Base-by-base conservation (phyloP, 2,797 vertebrate species). In the Scarus forsteni region DNA sequence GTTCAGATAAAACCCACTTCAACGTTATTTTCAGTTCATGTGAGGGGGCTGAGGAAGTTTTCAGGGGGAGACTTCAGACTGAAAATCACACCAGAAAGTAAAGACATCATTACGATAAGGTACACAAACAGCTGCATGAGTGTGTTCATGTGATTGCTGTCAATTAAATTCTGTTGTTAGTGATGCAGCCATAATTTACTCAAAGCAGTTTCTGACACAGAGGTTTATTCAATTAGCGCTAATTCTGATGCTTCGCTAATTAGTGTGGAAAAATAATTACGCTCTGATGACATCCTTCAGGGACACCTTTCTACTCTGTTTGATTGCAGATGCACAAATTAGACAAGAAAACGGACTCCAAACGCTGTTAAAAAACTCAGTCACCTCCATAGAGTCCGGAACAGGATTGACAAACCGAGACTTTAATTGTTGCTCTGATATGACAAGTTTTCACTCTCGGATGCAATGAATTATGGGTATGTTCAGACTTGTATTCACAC, bases 191-290 rank as follows among this genome's bases (percentile, higher is more conserved):
- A 40, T 71, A 43, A 74, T 68, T 34, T n/a, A 40, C 66, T 67
- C 39, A 65, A n/a, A 73, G 49, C 63, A 6, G 56, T 58, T 43
- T 15, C 36, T 27, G 49, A 13, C 35, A 62, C 45, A 44, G 38
- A 45, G 63, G 85, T 79, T 73, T 67, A 83, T 89, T 88, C 64
- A 77, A 70, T 81, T 83, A 79, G 66, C 60, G 16, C 42, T 60
- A 35, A 76, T 80, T 81, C 69, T 70, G 70, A 79, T 78, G 83
- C 79, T 84, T 75, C 74, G 71, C 67, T 81, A 82, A 85, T 89
- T 84, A 82, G 76, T 8, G 72, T 69, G 66, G 54, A 65, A 72
- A 79, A 72, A 80, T 81, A 72, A 88, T 84, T 67, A 77, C 10
- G 43, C 64, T 74, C 60, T 10, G 66, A 49, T 50, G 54, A 67